A percentile compares a stretch with the other conserved stretches of the same genome.
These are phyloP conservation scores for Pristionchus entomophagus DNA, from an alignment of 2,888 invertebrate species.

Conservation along the genomic window DNA sequence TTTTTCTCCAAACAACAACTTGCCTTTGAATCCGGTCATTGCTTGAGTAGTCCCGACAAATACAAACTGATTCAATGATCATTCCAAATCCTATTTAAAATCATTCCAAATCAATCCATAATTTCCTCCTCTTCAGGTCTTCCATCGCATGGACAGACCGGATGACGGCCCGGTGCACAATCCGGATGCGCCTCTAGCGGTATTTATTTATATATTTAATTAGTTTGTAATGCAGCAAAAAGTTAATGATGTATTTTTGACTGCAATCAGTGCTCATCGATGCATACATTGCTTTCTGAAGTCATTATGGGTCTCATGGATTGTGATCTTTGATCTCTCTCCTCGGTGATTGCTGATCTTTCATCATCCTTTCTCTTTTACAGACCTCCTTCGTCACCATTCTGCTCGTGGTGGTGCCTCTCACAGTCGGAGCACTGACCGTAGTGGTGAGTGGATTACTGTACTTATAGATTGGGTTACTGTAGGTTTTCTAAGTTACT, in stretches of 20 bases:
- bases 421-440: slow-evolving; percentile 73
- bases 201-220: not conserved
- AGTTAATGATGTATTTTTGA: too few relatives aligned
- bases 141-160: slow-evolving; percentile 63
- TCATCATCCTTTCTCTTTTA: slow-evolving; percentile 45
- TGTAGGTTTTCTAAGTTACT: not conserved
- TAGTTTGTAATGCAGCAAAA: too few relatives aligned
- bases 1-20: too few relatives aligned
- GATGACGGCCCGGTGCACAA: slow-evolving; percentile 52
- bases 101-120: too few relatives aligned
- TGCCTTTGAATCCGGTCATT: too few relatives aligned
- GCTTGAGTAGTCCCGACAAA: too few relatives aligned
- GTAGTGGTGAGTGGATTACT: slow-evolving; percentile 59
- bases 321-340: not conserved
- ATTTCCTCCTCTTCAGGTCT: too few relatives aligned
- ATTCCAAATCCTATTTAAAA: too few relatives aligned
- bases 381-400: slow-evolving; percentile 70
- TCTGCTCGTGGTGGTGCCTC: slow-evolving; percentile 74
- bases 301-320: not conserved
- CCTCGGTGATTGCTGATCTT: too few relatives aligned
- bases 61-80: too few relatives aligned
- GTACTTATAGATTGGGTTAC: not conserved
- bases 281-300: too few relatives aligned
- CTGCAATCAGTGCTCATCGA: too few relatives aligned
- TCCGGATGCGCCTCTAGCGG: slow-evolving; percentile 41